A percentile compares a stretch with the other conserved stretches of the same genome.
Evolutionary conservation across 1,140 invertebrate genomes (phyloP).

Genomic region (Camponotus floridanus): DNA sequence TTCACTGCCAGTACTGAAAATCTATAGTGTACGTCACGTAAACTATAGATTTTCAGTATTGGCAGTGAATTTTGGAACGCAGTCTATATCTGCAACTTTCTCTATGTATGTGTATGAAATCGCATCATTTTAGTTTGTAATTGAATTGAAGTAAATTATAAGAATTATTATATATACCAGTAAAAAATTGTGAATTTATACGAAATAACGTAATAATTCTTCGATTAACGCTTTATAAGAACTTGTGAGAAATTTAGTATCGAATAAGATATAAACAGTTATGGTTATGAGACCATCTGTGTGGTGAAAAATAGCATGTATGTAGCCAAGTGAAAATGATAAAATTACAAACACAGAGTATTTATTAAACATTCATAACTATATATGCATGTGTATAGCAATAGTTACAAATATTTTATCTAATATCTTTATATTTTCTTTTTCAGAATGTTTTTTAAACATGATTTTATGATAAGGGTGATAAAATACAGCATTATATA

Average conservation of each 20-base stretch:
- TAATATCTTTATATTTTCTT: neutral
- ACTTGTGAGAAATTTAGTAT: neutral
- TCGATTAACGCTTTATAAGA: neutral
- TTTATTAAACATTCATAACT: neutral
- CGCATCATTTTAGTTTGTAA: neutral
- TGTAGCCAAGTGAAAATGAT: neutral
- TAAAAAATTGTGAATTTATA: neutral
- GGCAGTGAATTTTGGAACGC: too few species aligned
- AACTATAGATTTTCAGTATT: too few species aligned
- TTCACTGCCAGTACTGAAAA: too few species aligned
- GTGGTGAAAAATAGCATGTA: neutral
- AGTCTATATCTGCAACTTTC: neutral
- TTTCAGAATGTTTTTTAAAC: neutral
- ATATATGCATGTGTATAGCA: neutral
- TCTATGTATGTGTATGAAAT: neutral
- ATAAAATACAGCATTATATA: neutral
- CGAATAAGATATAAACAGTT: neutral
- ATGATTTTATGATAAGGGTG: conserved; percentile 5
- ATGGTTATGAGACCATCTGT: neutral
- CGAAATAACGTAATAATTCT: neutral
- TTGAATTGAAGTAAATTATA: conserved; percentile 14
- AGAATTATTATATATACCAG: neutral
- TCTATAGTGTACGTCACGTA: too few species aligned
- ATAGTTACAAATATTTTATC: neutral
- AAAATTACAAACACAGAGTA: neutral